Percentiles rank a stretch among this genome's conserved stretches.
phyloP scores from a whole-genome alignment of 92 coral and sea anemone species.

The Muricea muricata region DNA sequence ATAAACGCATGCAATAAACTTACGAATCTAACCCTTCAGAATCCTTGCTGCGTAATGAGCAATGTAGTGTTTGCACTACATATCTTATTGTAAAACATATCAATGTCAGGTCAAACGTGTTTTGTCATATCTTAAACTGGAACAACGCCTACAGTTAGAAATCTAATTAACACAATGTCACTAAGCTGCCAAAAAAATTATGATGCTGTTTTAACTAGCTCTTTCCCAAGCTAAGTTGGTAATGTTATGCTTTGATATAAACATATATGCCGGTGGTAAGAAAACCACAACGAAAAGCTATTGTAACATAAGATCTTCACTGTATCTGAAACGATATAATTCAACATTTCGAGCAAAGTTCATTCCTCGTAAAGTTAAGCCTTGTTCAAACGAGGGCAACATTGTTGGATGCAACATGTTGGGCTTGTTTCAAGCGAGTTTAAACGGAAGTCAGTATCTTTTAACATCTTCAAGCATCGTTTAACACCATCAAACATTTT shows the following conservation, averaged over 20 bases:
- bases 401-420: too few relatives aligned
- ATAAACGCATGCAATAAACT: neutral
- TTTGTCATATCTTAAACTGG: constrained; percentile 77
- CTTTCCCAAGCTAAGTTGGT: neutral
- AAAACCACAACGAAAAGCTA: neutral
- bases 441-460: too few relatives aligned
- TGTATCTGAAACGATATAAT: too few relatives aligned
- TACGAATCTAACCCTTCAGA: neutral
- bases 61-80: neutral
- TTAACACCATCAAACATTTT: too few relatives aligned
- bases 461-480: too few relatives aligned
- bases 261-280: neutral
- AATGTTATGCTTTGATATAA: neutral
- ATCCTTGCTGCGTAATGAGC: neutral
- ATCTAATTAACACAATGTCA: constrained; percentile 66
- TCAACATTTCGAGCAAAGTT: too few relatives aligned
- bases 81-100: constrained; percentile 8
- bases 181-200: constrained; percentile 21
- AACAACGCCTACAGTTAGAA: constrained; percentile 64
- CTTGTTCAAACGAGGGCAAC: too few relatives aligned
- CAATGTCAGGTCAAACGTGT: constrained; percentile 60
- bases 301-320: too few relatives aligned
- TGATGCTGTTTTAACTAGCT: neutral
- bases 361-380: too few relatives aligned
- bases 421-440: too few relatives aligned